Evolutionary conservation across 2,797 vertebrate genomes (phyloP).

Genomic region (Fringilla coelebs): DNA sequence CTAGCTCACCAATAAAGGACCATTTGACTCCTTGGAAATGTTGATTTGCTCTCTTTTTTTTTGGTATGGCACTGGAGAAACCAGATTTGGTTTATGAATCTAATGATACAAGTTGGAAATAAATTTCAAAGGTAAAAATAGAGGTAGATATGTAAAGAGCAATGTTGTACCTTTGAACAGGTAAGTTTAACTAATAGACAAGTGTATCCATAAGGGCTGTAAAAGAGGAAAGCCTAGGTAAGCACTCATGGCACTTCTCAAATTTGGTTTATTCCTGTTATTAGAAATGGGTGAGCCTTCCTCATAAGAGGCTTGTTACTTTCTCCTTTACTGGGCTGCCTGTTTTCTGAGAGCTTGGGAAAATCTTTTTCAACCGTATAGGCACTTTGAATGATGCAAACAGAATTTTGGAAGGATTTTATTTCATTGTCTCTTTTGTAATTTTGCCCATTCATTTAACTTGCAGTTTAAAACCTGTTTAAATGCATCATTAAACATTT

Average conservation of each 20-base stretch:
- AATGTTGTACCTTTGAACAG: neutral
- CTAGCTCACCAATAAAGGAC: neutral
- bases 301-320: neutral
- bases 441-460: neutral
- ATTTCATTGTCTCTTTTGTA: neutral
- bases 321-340: neutral
- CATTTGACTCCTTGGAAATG: neutral
- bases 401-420: neutral
- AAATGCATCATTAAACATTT: neutral
- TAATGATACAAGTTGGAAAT: neutral
- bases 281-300: neutral
- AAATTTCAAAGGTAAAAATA: neutral
- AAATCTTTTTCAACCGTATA: neutral
- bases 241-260: neutral
- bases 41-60: neutral
- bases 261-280: neutral
- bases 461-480: neutral
- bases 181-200: neutral
- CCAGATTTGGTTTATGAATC: neutral
- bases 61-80: neutral
- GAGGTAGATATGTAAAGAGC: neutral
- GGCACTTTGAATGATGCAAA: neutral
- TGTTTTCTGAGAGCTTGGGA: neutral
- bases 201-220: rapidly evolving
- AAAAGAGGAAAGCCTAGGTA: neutral